A percentile compares a stretch with the other conserved stretches of the same genome.
phyloP scores from a whole-genome alignment of 2,113 vertebrate species.

The Arvicanthis niloticus region DNA sequence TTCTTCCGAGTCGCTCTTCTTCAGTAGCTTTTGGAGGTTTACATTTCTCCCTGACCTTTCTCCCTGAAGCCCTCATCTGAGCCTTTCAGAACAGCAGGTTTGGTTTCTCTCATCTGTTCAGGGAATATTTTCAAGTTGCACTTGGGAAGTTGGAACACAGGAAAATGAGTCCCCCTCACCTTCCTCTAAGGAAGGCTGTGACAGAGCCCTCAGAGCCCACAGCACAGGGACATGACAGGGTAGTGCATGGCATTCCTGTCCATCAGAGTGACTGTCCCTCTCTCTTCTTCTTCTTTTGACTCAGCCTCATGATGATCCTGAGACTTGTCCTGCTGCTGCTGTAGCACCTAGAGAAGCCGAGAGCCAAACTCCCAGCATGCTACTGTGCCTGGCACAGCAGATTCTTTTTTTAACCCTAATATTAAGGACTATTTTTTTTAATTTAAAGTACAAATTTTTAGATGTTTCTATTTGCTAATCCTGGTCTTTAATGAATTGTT shows the following conservation, averaged over 20 bases:
- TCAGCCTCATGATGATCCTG: slow-evolving; percentile 95
- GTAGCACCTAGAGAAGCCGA: slow-evolving; percentile 66
- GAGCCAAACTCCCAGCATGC: not conserved
- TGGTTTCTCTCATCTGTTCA: not conserved
- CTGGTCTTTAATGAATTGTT: not conserved
- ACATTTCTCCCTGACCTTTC: slow-evolving; percentile 12
- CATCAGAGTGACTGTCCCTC: not conserved
- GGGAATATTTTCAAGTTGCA: not conserved
- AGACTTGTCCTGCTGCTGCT: slow-evolving; percentile 89
- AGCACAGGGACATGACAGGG: not conserved
- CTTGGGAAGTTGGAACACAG: not conserved
- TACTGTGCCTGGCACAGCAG: not conserved
- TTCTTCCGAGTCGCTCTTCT: not conserved
- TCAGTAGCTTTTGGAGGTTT: slow-evolving; percentile 11
- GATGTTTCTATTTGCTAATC: slow-evolving; percentile 32
- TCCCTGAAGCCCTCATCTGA: not conserved
- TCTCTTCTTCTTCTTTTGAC: slow-evolving; percentile 62
- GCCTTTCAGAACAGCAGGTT: not conserved
- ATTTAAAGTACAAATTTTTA: slow-evolving; percentile 1
- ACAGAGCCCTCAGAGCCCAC: not conserved
- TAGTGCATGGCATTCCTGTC: not conserved
- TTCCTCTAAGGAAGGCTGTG: not conserved
- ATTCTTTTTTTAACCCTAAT: not conserved
- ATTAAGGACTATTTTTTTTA: not conserved
- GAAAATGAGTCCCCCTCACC: too few relatives aligned